Evolutionary conservation across 2,113 vertebrate genomes (phyloP).

Genomic region (Acrocephalus kingi): DNA sequence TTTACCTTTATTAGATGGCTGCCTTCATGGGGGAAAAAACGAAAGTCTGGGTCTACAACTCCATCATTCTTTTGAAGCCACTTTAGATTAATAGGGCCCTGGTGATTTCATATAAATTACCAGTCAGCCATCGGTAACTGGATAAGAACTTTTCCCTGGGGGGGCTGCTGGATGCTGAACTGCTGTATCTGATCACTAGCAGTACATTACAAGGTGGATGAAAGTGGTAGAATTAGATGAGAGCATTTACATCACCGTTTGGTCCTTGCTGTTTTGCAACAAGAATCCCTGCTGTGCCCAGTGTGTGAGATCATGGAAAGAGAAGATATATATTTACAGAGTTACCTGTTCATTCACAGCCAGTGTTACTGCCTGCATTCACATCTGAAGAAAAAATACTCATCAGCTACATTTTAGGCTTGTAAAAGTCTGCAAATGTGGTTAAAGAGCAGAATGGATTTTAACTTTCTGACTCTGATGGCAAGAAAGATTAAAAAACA

Average conservation of each 20-base stretch:
- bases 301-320: slow-evolving; percentile 51
- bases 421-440: background rate
- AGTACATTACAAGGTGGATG: slow-evolving; percentile 78
- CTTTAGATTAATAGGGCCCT: slow-evolving; percentile 76
- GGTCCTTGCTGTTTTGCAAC: slow-evolving; percentile 68
- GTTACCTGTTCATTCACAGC: slow-evolving; percentile 36
- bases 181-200: slow-evolving; percentile 59
- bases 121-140: slow-evolving; percentile 60
- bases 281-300: slow-evolving; percentile 69
- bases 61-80: slow-evolving; percentile 65
- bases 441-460: background rate
- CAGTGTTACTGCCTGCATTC: background rate
- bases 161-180: slow-evolving; percentile 61
- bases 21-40: background rate
- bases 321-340: slow-evolving; percentile 41
- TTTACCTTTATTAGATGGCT: slow-evolving; percentile 45
- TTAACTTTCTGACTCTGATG: background rate
- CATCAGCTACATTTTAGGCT: background rate
- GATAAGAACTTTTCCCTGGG: slow-evolving; percentile 70
- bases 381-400: background rate
- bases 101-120: slow-evolving; percentile 58
- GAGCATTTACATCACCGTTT: slow-evolving; percentile 80
- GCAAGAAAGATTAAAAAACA: background rate
- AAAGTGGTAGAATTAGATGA: slow-evolving; percentile 81
- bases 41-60: slow-evolving; percentile 1